Evolutionary conservation across 2,888 invertebrate species (phyloP), one percentile per base, ranked within the genome.

Genomic region (Melieria omissa): DNA sequence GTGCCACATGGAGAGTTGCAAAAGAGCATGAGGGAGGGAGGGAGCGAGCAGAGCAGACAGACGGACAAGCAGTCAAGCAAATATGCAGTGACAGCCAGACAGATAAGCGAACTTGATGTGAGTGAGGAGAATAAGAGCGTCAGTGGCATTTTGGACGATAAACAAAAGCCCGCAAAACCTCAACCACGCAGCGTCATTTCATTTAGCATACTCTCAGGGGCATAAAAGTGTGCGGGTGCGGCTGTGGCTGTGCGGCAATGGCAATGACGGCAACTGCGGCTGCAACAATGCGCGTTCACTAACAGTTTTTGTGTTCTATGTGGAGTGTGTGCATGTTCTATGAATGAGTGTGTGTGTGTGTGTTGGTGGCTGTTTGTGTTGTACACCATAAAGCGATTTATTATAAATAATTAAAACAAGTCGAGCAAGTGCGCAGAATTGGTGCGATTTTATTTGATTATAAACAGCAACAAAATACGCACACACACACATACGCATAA

Each of bases 341-440:
- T 64, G 64, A 2, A 10, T 55, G 14, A 29, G 16, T 9, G 1
- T 57, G 42, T 46, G 46, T 10, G 16, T 47, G n/a, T 65, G 55
- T 55, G 29, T n/a, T 52, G 29, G 29, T 16, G 29, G 29, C 49
- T 16, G 29, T 29, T 52, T 52, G 52, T 46, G 61, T 16, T 61
- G 14, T 45, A 45, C 16, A 10, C 6, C 29, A 66, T 57, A 57
- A 66, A 45, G 57, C 65, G 65, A 66, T 66, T 66, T 66, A 66
- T 66, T 57, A 41, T 66, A 57, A 57, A 57, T 66, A 66, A 66
- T 66, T 57, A 57, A 66, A 66, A 64, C n/a, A 64, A 55, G 16
- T 16, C n/a, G 47, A 49, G 52, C 41, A 49, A 10, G 46, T 64
- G 49, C 49, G 52, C 9, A 14, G 12, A 14, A n/a, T 52, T 52